phyloP scores from a whole-genome alignment of 1,140 invertebrate genomes.

The Dreissena polymorpha region DNA sequence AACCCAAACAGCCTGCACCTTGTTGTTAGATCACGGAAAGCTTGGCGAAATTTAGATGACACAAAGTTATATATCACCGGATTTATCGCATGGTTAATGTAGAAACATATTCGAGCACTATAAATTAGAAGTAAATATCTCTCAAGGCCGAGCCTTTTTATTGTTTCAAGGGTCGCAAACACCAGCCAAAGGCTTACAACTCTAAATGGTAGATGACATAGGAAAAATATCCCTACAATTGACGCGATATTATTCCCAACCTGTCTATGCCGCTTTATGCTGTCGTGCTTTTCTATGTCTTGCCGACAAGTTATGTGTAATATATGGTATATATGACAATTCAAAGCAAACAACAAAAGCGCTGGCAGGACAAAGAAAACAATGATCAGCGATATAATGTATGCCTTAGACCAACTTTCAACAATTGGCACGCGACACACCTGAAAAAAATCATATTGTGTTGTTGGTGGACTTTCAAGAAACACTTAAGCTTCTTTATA shows the following conservation, averaged over 20 bases:
- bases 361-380: constrained; percentile 26
- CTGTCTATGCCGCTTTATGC: constrained; percentile 4
- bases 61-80: constrained; percentile 71
- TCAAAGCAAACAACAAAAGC: neutral
- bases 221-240: constrained; percentile 66
- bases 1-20: too few species aligned
- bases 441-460: constrained; percentile 29
- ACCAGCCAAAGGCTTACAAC: constrained; percentile 61
- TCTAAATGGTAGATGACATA: constrained; percentile 68
- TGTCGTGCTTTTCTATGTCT: constrained; percentile 3
- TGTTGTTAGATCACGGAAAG: neutral
- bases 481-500: too few species aligned
- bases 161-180: constrained; percentile 42
- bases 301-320: neutral
- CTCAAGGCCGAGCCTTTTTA: constrained; percentile 51
- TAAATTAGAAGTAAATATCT: constrained; percentile 61
- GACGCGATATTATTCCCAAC: constrained; percentile 62
- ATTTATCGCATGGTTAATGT: constrained; percentile 67
- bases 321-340: constrained; percentile 26
- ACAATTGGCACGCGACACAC: constrained; percentile 35
- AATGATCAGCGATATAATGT: constrained; percentile 1
- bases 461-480: too few species aligned
- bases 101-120: constrained; percentile 62
- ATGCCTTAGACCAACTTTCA: constrained; percentile 28
- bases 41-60: constrained; percentile 53